Evolutionary conservation across 1,140 invertebrate species (phyloP), one percentile per base, ranked within the genome.

Genomic region (Drosophila seguyi): DNA sequence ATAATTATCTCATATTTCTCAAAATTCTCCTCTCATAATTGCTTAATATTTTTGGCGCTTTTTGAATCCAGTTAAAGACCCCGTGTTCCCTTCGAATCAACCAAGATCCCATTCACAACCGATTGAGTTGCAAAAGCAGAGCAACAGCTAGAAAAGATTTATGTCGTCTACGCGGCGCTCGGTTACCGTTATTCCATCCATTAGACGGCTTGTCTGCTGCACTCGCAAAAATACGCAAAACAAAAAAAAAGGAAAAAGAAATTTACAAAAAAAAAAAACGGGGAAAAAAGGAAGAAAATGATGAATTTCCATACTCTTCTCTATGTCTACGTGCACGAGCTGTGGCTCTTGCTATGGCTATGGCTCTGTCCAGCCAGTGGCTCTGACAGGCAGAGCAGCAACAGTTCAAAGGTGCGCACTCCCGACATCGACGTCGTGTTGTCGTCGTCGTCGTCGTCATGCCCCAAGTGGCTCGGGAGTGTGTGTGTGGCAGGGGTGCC

Each of bases 281-380:
- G n/a, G n/a, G n/a, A 34, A 53, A 36, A 80, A 84, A 75, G 41
- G 58, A 79, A 60, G 63, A 77, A 77, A 79, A 91, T 82, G 74
- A 91, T 90, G 81, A 81, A 91, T 91, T 84, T 91, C 63, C 88
- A 91, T 88, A 82, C 76, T 91, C 80, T 29, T 34, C 38, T 50
- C 48, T 29, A 25, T 6, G 42, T 20, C 13, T 67, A 45, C 62
- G 41, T 71, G 27, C 27, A 18, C 27, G 48, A 31, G 45, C 60
- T 38, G n/a, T 53, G 72, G 63, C 60, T 38, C 38, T 72, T 66
- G 50, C 55, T 25, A 3, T 63, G 27, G n/a, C 60, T 52, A 42
- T 63, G 41, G 73, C 66, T 84, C 60, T 84, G 81, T 57, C 81
- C 77, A 85, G 61, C 67, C 80, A 79, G 83, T 80, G 67, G 80